Conservation (phyloP, 2,888 invertebrate species). For the Phymatocera aterrima region DNA sequence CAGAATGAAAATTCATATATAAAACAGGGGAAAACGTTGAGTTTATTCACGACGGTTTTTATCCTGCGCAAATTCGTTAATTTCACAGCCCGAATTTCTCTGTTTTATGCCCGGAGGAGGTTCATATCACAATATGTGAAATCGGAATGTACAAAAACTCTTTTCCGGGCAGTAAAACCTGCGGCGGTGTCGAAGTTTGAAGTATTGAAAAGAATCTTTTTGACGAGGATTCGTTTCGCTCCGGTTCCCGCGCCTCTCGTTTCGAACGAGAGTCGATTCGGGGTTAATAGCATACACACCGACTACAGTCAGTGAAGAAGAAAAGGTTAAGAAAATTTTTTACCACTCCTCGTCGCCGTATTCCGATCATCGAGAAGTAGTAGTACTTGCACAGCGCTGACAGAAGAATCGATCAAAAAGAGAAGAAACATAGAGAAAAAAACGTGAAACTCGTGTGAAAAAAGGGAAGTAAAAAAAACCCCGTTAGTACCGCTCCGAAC, state of each 20-base stretch:
- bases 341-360: too few species aligned
- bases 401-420: slow-evolving; percentile 44
- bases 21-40: too few species aligned
- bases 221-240: slow-evolving; percentile 47
- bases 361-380: neutral
- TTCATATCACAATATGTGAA: neutral
- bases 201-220: slow-evolving; percentile 49
- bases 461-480: slow-evolving; percentile 50
- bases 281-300: too few species aligned
- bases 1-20: too few species aligned
- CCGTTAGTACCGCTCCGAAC: slow-evolving; percentile 46
- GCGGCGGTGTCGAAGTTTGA: neutral
- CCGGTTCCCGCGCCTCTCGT: neutral
- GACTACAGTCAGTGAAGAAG: neutral
- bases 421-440: neutral
- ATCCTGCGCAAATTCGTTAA: too few species aligned
- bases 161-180: neutral
- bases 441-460: slow-evolving; percentile 29
- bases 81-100: too few species aligned
- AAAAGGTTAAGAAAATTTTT: slow-evolving; percentile 10
- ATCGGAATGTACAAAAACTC: neutral
- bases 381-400: slow-evolving; percentile 35
- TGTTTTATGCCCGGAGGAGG: too few species aligned
- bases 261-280: too few species aligned
- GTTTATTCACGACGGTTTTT: too few species aligned